Evolutionary conservation across 2,888 invertebrate species (phyloP).

Genomic region (Diploptera punctata): DNA sequence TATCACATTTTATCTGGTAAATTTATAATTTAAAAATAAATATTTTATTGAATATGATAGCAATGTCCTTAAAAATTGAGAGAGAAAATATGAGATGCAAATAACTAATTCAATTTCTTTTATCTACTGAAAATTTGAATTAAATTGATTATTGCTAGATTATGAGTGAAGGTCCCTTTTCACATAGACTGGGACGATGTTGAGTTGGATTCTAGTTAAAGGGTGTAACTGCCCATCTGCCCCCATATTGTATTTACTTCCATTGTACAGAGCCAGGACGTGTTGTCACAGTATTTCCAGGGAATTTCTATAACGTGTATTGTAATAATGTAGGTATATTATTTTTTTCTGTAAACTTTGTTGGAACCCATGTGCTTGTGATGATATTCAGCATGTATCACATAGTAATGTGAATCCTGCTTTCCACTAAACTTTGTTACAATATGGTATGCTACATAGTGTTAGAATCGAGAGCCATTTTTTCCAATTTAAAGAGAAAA

Average conservation of each 20-base stretch:
- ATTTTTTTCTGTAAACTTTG: slow-evolving; percentile 26
- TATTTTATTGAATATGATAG: too few species aligned
- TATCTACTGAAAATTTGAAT: too few species aligned
- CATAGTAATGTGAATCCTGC: slow-evolving; percentile 25
- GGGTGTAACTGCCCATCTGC: slow-evolving; percentile 9
- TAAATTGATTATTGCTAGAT: too few species aligned
- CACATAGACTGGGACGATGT: background rate
- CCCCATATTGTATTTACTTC: slow-evolving; percentile 29
- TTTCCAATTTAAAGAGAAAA: too few species aligned
- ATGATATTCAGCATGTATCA: background rate
- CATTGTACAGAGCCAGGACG: slow-evolving; percentile 33
- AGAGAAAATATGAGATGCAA: too few species aligned
- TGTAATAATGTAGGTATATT: slow-evolving; percentile 29
- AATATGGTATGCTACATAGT: slow-evolving; percentile 21
- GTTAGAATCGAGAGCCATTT: slow-evolving; percentile 6
- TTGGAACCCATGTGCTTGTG: slow-evolving; percentile 18
- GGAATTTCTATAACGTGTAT: slow-evolving; percentile 33
- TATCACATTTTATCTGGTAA: too few species aligned
- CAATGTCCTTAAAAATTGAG: too few species aligned
- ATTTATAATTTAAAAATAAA: too few species aligned
- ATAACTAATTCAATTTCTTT: too few species aligned
- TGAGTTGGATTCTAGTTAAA: slow-evolving; percentile 27
- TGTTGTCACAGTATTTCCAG: slow-evolving; percentile 33
- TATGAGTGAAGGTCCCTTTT: slow-evolving; percentile 8
- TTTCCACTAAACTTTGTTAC: slow-evolving; percentile 33